Base-by-base conservation (phyloP, 2,113 vertebrate genomes). In the Lichenostomus cassidix region DNA sequence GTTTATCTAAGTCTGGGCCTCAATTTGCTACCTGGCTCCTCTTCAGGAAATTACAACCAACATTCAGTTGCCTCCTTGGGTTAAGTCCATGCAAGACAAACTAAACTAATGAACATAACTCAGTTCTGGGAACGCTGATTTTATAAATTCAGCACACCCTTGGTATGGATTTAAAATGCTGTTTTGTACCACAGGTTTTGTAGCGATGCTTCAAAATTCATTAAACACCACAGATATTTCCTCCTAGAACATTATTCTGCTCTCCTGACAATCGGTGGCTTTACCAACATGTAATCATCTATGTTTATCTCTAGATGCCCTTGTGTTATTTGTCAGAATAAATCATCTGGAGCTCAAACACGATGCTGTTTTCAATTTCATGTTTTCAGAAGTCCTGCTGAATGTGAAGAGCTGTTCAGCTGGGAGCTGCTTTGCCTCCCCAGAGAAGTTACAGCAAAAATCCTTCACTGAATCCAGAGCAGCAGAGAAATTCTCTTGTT, bases 291-390 rank as follows among this genome's bases (percentile, higher is more conserved):
- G 29, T 52, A 74, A 78, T 84, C 56, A 70, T 42, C n/a, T 58
- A 0, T 42, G 55, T 86, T 95, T 74, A 82, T 75, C 81, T 90
- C 65, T 65, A 87, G 90, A 71, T 83, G 55, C 22, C 68, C 50
- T 92, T 85, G 70, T 83, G 83, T 62, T 80, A 63, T 65, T 83
- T 95, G 79, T 52, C 55, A 92, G 71, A 83, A 97, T 90, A 86
- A 65, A 93, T 59, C n/a, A 33, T 5, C 78, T 60, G 17, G 31
- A 90, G 22, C 67, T 88, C 90, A 82, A 90, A 80, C 41, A 88
- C 29, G 9, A 29, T 3, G 21, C 52, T 77, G 35, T 7, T 92
- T 92, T 65, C 67, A 55, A 60, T 83, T 64, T 73, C n/a, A 5
- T 46, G 44, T 85, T 95, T 93, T 76, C 39, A 69, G 70, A 86